Evolutionary conservation across 2,888 invertebrate species (phyloP).

Genomic region (Furcula furcula): DNA sequence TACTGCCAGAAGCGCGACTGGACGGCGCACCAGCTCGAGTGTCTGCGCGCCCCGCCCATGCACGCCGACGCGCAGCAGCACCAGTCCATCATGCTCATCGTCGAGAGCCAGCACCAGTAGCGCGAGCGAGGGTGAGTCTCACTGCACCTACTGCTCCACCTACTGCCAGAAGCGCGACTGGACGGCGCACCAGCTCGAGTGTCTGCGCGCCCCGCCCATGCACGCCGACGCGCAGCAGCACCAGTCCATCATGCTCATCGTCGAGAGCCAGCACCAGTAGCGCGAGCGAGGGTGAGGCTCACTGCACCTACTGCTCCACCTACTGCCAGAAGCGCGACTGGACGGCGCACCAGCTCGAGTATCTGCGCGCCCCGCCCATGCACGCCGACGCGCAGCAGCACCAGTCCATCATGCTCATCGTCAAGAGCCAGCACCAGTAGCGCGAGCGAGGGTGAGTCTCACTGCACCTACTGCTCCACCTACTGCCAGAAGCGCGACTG

Average conservation of each 20-base stretch:
- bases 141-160: slow-evolving; percentile 94
- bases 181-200: slow-evolving; percentile 92
- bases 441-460: no score
- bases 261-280: slow-evolving; percentile 87
- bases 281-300: no score
- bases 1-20: slow-evolving; percentile 96
- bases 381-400: slow-evolving; percentile 72
- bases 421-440: slow-evolving; percentile 87
- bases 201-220: slow-evolving; percentile 85
- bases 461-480: no score
- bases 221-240: slow-evolving; percentile 72
- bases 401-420: slow-evolving; percentile 93
- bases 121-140: no score
- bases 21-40: slow-evolving; percentile 92
- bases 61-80: slow-evolving; percentile 72
- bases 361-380: slow-evolving; percentile 85
- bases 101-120: slow-evolving; percentile 87
- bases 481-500: no score
- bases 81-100: slow-evolving; percentile 93
- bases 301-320: slow-evolving; percentile 94
- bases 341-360: slow-evolving; percentile 92
- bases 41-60: slow-evolving; percentile 85
- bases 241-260: slow-evolving; percentile 93
- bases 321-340: slow-evolving; percentile 96
- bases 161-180: slow-evolving; percentile 96